Conservation (phyloP, 2,888 invertebrate genomes). For the Erebia palarica region DNA sequence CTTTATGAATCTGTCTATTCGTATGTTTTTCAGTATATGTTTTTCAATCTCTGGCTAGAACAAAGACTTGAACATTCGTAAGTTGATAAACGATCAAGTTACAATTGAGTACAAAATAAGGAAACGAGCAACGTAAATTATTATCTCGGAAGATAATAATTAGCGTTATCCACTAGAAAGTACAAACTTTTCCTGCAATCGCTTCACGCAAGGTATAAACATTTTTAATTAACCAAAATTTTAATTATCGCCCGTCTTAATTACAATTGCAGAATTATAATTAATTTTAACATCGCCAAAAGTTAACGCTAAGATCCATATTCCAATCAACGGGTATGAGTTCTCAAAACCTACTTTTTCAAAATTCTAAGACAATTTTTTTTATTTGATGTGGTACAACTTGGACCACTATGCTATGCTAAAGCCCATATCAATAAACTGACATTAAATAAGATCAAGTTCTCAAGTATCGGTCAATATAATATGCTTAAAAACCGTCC, state of each 20-base stretch:
- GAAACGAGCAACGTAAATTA: neutral
- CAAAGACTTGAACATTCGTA: neutral
- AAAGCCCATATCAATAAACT: too few species aligned
- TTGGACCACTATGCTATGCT: neutral
- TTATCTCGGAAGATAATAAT: slow-evolving; percentile 16
- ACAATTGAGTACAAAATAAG: neutral
- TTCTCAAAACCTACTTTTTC: neutral
- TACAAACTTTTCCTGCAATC: slow-evolving; percentile 18
- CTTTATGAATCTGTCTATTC: too few species aligned
- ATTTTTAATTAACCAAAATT: slow-evolving; percentile 28
- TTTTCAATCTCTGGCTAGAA: too few species aligned
- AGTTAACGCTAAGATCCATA: neutral
- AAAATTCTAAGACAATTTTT: neutral
- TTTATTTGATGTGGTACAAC: neutral
- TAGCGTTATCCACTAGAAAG: slow-evolving; percentile 30
- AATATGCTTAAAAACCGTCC: too few species aligned
- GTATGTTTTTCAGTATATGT: too few species aligned
- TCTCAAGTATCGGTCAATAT: too few species aligned
- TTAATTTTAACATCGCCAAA: slow-evolving; percentile 7
- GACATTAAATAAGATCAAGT: too few species aligned
- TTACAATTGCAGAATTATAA: slow-evolving; percentile 26
- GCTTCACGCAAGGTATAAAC: slow-evolving; percentile 10
- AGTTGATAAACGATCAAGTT: neutral
- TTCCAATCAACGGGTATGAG: neutral
- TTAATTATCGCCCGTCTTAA: slow-evolving; percentile 30